phyloP scores from a whole-genome alignment of 2,113 vertebrate species.

The Rhadina sibilatrix region DNA sequence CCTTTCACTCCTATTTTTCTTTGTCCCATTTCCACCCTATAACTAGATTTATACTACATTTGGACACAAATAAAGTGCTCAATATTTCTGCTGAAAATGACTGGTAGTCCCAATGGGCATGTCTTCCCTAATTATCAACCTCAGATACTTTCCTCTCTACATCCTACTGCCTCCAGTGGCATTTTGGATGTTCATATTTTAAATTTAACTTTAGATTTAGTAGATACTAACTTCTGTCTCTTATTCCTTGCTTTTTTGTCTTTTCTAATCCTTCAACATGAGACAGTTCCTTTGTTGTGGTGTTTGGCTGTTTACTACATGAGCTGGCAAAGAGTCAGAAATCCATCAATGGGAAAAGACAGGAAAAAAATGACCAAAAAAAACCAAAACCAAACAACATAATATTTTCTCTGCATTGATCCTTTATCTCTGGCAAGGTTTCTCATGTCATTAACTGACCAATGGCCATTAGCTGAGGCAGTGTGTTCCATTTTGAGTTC shows the following conservation, averaged over 20 bases:
- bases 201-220: not conserved
- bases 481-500: not conserved
- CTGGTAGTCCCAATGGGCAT: not conserved
- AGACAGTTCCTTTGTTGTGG: not conserved
- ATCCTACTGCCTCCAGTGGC: not conserved
- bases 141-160: not conserved
- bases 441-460: not conserved
- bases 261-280: not conserved
- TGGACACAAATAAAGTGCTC: not conserved
- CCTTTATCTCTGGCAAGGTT: not conserved
- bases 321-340: not conserved
- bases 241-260: not conserved
- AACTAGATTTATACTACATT: not conserved
- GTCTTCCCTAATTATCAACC: not conserved
- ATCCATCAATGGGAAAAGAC: not conserved
- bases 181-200: not conserved
- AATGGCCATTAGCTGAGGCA: not conserved
- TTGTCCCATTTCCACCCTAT: not conserved
- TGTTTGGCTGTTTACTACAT: not conserved
- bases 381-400: not conserved
- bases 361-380: not conserved
- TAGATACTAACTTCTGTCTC: not conserved
- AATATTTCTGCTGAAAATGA: not conserved
- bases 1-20: no score
- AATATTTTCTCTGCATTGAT: not conserved